Evolutionary conservation across 2,888 invertebrate genomes (phyloP).

Genomic region (Carpatolechia fugitivella): DNA sequence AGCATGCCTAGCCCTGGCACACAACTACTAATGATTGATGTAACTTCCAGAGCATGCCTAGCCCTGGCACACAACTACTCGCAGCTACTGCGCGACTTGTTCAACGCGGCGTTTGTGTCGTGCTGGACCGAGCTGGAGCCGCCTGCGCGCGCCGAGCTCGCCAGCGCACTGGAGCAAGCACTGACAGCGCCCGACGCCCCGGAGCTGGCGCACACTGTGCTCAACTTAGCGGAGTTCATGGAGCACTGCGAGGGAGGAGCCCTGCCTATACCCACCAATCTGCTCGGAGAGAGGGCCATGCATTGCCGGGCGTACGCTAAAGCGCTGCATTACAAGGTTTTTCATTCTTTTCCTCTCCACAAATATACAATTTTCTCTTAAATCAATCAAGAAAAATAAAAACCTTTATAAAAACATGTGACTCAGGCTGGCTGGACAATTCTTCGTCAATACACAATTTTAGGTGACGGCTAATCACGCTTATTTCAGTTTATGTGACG

Average conservation of each 20-base stretch:
- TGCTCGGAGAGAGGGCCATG: constrained; percentile 96
- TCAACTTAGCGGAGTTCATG: constrained; percentile 99
- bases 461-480: no score
- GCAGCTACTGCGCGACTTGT: constrained; percentile 96
- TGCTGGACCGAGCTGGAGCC: constrained; percentile 98
- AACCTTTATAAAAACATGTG: no score
- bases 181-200: constrained; percentile 95
- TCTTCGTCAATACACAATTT: no score
- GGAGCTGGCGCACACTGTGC: constrained; percentile 96
- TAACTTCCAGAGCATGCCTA: constrained; percentile 86
- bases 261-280: constrained; percentile 90
- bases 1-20: no score
- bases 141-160: constrained; percentile 89
- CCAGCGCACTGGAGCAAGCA: constrained; percentile 92
- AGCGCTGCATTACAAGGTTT: constrained; percentile 81
- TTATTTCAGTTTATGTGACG: no score
- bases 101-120: constrained; percentile 99
- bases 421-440: no score
- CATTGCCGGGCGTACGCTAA: constrained; percentile 89
- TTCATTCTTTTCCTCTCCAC: no score
- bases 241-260: constrained; percentile 99
- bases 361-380: no score
- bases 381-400: no score
- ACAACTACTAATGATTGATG: no score
- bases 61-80: constrained; percentile 96